phyloP scores from a whole-genome alignment of 2,797 vertebrate genomes.

The Muscicapa comitata region DNA sequence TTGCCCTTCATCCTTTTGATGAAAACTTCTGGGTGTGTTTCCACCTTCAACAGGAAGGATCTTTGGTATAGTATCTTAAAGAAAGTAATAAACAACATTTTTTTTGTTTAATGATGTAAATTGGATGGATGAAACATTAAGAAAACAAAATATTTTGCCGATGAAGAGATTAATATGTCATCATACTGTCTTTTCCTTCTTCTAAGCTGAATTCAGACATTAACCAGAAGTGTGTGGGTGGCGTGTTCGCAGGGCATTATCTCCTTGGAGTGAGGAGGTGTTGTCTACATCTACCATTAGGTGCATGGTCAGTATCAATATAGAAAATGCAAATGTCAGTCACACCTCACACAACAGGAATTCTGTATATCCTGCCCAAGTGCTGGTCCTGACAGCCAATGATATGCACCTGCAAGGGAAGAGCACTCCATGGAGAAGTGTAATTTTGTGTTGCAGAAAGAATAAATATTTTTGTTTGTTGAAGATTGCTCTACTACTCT shows the following conservation, averaged over 20 bases:
- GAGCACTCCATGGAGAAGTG: neutral
- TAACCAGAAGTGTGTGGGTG: neutral
- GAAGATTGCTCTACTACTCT: neutral
- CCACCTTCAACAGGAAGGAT: neutral
- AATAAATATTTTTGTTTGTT: neutral
- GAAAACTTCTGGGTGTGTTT: neutral
- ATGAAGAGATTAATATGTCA: neutral
- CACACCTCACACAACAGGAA: neutral
- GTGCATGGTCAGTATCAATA: no score
- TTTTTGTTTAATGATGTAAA: neutral
- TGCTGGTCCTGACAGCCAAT: neutral
- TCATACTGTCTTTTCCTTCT: neutral
- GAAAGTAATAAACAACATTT: neutral
- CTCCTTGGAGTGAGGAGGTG: neutral
- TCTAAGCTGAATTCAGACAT: neutral
- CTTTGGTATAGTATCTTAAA: neutral
- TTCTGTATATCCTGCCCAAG: neutral
- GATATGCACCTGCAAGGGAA: neutral
- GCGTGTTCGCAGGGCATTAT: neutral
- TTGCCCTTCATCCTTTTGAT: neutral
- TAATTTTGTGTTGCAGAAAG: neutral
- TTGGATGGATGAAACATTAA: neutral
- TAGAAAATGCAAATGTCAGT: neutral
- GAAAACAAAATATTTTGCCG: neutral
- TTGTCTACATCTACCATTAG: neutral